A percentile compares a stretch with the other conserved stretches of the same genome.
phyloP scores from a whole-genome alignment of 2,113 vertebrate species.

The Heterotis niloticus region DNA sequence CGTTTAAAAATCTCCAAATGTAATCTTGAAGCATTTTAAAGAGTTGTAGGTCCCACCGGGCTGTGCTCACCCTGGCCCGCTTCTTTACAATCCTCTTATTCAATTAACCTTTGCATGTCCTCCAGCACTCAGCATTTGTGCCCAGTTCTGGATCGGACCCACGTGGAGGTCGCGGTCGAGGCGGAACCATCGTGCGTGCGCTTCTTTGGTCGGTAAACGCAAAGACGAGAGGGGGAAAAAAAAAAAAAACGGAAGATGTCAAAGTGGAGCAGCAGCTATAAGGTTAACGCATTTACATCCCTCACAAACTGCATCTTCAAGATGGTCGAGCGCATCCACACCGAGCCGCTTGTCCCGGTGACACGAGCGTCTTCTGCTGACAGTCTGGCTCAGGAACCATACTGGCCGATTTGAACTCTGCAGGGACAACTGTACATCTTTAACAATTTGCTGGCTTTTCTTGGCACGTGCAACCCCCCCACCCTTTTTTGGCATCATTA shows the following conservation, averaged over 20 bases:
- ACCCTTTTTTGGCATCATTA: slow-evolving; percentile 31
- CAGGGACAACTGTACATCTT: slow-evolving; percentile 55
- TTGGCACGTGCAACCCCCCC: background rate
- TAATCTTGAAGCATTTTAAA: slow-evolving; percentile 34
- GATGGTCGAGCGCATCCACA: background rate
- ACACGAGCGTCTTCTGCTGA: too few relatives aligned
- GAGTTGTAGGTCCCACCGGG: slow-evolving; percentile 34
- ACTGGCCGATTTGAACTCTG: slow-evolving; percentile 49
- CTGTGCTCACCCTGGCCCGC: slow-evolving; percentile 26
- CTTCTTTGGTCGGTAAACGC: too few relatives aligned
- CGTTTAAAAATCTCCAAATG: slow-evolving; percentile 47
- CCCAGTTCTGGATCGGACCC: background rate
- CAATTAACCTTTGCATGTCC: slow-evolving; percentile 32
- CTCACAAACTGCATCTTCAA: too few relatives aligned
- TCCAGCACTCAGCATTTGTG: background rate
- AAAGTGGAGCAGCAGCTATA: too few relatives aligned
- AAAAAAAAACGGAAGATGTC: too few relatives aligned
- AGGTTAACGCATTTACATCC: too few relatives aligned
- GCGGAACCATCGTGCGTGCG: too few relatives aligned
- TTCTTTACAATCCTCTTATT: slow-evolving; percentile 30
- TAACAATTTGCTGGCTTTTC: slow-evolving; percentile 33
- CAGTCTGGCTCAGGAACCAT: background rate
- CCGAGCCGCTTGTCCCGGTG: background rate
- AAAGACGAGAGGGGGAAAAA: too few relatives aligned
- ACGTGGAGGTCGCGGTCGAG: too few relatives aligned